Evolutionary conservation across 2,888 invertebrate species (phyloP).

Genomic region (Myopa tessellatipennis): DNA sequence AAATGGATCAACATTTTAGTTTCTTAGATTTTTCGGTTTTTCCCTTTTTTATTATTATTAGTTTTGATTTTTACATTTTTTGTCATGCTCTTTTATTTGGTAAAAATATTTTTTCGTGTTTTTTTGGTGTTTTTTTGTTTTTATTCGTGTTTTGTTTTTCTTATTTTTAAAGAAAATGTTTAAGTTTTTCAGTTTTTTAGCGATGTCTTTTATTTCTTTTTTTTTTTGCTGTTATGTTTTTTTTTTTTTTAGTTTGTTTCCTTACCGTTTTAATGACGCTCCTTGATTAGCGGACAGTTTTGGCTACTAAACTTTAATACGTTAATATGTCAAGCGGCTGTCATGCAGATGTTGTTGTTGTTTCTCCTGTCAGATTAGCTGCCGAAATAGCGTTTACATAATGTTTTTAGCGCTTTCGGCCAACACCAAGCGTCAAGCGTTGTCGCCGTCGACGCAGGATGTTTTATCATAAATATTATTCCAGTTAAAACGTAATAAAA

Average conservation of each 20-base stretch:
- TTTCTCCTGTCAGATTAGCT: constrained; percentile 36
- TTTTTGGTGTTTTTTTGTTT: constrained; percentile 28
- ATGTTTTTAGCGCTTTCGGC: constrained; percentile 63
- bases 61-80: neutral
- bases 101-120: constrained; percentile 4
- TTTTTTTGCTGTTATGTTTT: constrained; percentile 16
- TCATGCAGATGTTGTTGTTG: constrained; percentile 4
- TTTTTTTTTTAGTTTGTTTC: constrained; percentile 30
- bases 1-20: neutral
- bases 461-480: constrained; percentile 55
- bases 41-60: neutral
- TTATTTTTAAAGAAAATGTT: constrained; percentile 27
- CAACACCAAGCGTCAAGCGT: constrained; percentile 10
- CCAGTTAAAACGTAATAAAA: constrained; percentile 69
- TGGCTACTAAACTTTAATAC: constrained; percentile 20
- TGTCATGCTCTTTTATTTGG: constrained; percentile 28
- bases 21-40: neutral
- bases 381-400: constrained; percentile 64
- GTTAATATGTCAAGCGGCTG: constrained; percentile 4
- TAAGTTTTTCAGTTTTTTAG: too few relatives aligned
- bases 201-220: too few relatives aligned
- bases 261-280: constrained; percentile 16
- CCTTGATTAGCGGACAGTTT: neutral
- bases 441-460: neutral
- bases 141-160: constrained; percentile 26